Percentiles rank a stretch among this genome's conserved stretches.
Evolutionary conservation across 1,140 invertebrate species (phyloP).

Genomic region (Glossosoma conforme): DNA sequence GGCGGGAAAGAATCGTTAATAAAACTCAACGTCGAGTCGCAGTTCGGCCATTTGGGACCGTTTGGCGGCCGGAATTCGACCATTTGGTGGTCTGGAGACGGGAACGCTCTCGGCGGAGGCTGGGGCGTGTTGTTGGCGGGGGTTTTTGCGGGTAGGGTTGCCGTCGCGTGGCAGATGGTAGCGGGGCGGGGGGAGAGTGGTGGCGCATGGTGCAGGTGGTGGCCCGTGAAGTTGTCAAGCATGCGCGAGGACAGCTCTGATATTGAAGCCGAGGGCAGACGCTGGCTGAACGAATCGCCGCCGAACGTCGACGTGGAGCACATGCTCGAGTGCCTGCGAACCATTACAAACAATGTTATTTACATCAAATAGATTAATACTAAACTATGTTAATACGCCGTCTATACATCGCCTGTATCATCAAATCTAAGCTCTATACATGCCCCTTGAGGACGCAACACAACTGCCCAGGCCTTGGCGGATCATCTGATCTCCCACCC

Average conservation of each 20-base stretch:
- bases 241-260: constrained; percentile 22
- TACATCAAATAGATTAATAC: too few species aligned
- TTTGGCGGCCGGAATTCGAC: constrained; percentile 25
- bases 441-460: too few species aligned
- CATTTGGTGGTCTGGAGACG: constrained; percentile 27
- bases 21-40: background rate
- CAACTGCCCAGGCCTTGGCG: too few species aligned
- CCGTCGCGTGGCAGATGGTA: constrained; percentile 2
- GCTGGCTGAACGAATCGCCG: background rate
- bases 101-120: constrained; percentile 12
- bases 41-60: constrained; percentile 36
- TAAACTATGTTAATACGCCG: too few species aligned
- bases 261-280: constrained; percentile 12
- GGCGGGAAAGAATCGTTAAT: constrained; percentile 37
- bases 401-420: too few species aligned
- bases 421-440: too few species aligned
- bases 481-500: too few species aligned
- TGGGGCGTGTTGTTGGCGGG: constrained; percentile 16
- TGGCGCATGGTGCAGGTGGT: constrained; percentile 23
- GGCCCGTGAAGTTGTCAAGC: constrained; percentile 19
- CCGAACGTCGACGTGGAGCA: constrained; percentile 16
- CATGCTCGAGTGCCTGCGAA: constrained; percentile 26
- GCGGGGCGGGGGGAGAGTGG: constrained; percentile 11
- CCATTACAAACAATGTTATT: too few species aligned
- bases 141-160: constrained; percentile 7